Evolutionary conservation across 2,797 vertebrate genomes (phyloP), one percentile per base, ranked within the genome.

Genomic region (Chaenodraco wilsoni): DNA sequence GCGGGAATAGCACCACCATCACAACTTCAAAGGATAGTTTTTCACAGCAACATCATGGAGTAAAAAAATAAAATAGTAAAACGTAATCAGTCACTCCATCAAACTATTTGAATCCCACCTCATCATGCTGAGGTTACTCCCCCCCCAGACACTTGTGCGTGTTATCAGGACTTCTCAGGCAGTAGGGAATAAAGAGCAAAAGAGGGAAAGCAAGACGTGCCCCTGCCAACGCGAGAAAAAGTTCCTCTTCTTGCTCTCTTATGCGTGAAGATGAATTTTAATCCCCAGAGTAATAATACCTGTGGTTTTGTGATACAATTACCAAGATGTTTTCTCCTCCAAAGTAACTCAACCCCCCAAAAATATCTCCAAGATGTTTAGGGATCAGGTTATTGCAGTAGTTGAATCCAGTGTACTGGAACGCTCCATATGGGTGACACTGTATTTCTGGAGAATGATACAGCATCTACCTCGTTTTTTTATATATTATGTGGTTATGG

Each of bases 141-240:
- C 86, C 86, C 74, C 76, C 72, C 72, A 88, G 78, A 86, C 84
- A 83, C 77, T 48, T 52, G 51, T 76, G 79, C 63, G 67, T 84
- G 83, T 91, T 91, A 94, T 91, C 89, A 71, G 87, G 75, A 76
- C 64, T 73, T 88, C 74, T 88, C 87, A 91, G 90, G 90, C 88
- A 86, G 85, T 66, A 27, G 69, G 81, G 84, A 87, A 87, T 70
- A 82, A 78, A 76, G 48, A 58, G 76, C 69, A 55, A 76, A 51
- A 49, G 64, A 77, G 76, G 76, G 80, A 87, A 85, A 82, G 76
- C 54, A 72, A 84, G 84, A 78, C 59, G 27, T 78, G 85, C 57
- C 69, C 69, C 68, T 85, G 85, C 76, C 81, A 88, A 59, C 52
- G 72, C 69, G 66, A 70, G 54, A 77, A 85, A 84, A 88, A 85